Evolutionary conservation across 2,797 vertebrate genomes (phyloP).

Genomic region (Phoebastria nigripes): DNA sequence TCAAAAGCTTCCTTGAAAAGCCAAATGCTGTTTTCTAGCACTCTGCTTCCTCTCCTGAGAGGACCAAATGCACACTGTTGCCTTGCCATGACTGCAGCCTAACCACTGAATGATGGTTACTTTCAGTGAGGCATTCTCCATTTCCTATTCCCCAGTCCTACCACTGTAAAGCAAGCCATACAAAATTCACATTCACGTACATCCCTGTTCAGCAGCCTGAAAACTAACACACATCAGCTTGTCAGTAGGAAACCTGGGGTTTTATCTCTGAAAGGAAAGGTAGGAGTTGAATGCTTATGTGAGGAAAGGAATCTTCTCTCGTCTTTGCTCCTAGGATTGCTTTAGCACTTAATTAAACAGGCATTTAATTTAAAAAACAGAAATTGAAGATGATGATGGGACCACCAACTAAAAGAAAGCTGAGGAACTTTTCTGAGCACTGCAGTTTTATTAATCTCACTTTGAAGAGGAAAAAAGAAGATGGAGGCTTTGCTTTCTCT

Average conservation of each 20-base stretch:
- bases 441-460: not conserved
- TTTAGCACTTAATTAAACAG: not conserved
- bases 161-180: not conserved
- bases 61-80: not conserved
- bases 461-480: not conserved
- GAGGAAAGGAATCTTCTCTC: not conserved
- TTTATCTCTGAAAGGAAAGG: not conserved
- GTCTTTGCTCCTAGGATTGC: not conserved
- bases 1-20: not conserved
- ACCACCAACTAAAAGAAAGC: not conserved
- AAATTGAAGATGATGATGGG: not conserved
- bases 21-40: not conserved
- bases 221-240: not conserved
- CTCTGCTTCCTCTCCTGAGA: accelerated
- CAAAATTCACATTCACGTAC: not conserved
- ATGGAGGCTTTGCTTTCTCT: not conserved
- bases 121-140: not conserved
- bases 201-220: not conserved
- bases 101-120: not conserved
- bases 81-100: not conserved
- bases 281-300: not conserved
- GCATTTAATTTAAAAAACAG: not conserved
- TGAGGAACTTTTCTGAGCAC: not conserved
- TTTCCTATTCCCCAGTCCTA: not conserved
- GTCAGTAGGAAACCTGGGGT: not conserved